Conservation (phyloP, 2,797 vertebrate species). For the Fringilla coelebs region DNA sequence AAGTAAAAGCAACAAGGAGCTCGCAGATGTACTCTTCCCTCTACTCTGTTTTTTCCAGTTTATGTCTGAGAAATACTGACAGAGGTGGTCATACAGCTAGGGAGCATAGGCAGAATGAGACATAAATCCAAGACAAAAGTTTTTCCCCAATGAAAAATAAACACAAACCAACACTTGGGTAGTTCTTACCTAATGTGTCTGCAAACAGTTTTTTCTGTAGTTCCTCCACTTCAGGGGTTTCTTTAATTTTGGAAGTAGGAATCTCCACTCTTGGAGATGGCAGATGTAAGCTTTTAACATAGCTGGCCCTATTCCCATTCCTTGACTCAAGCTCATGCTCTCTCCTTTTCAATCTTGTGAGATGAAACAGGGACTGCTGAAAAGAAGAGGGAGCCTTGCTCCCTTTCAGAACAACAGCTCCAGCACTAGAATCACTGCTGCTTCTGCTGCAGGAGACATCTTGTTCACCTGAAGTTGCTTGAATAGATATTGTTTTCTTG, state of each 20-base stretch:
- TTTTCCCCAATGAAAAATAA: not conserved
- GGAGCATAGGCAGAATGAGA: not conserved
- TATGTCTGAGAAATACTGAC: not conserved
- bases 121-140: not conserved
- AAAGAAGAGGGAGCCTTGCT: not conserved
- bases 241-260: constrained; percentile 16
- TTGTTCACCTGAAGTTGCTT: not conserved
- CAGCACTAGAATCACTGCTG: constrained; percentile 39
- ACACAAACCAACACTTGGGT: not conserved
- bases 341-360: not conserved
- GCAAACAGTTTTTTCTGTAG: not conserved
- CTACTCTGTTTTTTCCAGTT: not conserved
- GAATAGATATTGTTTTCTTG: not conserved
- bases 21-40: not conserved
- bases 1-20: not conserved
- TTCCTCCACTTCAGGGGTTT: not conserved
- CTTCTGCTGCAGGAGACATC: not conserved
- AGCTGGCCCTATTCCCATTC: not conserved
- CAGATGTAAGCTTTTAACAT: not conserved
- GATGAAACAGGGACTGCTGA: not conserved
- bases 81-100: not conserved
- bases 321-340: not conserved
- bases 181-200: not conserved
- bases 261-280: not conserved
- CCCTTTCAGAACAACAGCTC: not conserved